These are phyloP conservation scores for Mellilla xanthometata DNA, from an alignment of 2,888 invertebrate genomes.

Conservation along the genomic window DNA sequence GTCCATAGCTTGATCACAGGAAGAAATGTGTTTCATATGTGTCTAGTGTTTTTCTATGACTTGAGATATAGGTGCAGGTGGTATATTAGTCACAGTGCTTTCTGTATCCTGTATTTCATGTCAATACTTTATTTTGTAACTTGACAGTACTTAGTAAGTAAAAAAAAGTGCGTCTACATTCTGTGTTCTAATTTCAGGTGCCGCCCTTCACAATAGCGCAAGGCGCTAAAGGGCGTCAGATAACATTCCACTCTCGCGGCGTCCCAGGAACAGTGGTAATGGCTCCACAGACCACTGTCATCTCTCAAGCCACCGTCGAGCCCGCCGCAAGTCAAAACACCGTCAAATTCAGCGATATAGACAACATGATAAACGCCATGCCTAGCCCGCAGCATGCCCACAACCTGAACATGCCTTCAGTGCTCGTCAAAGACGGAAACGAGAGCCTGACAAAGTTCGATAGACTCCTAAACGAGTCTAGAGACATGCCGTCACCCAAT, in stretches of 20 bases:
- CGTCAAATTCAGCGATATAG: constrained; percentile 63
- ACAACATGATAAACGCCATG: constrained; percentile 62
- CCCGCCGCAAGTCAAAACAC: constrained; percentile 40
- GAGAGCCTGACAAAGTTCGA: constrained; percentile 61
- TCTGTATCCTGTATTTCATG: too few species aligned
- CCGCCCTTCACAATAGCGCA: constrained; percentile 63
- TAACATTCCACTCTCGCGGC: constrained; percentile 65
- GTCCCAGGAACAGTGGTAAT: constrained; percentile 70
- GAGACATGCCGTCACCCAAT: constrained; percentile 53
- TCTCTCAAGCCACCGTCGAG: constrained; percentile 63
- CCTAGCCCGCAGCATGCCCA: constrained; percentile 38
- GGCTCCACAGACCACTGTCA: constrained; percentile 69
- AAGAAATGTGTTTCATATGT: too few species aligned
- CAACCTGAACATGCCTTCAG: constrained; percentile 39
- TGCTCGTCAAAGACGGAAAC: constrained; percentile 57
- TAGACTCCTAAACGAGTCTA: constrained; percentile 56
- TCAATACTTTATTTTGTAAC: too few species aligned
- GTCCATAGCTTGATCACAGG: too few species aligned
- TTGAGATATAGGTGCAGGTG: too few species aligned
- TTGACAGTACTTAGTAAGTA: too few species aligned
- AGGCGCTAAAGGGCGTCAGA: constrained; percentile 62
- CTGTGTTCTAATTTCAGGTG: constrained; percentile 47
- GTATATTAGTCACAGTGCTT: too few species aligned
- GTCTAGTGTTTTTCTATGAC: too few species aligned
- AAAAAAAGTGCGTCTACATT: too few species aligned